Evolutionary conservation across 2,888 invertebrate genomes (phyloP).

Genomic region (Tillus elongatus): DNA sequence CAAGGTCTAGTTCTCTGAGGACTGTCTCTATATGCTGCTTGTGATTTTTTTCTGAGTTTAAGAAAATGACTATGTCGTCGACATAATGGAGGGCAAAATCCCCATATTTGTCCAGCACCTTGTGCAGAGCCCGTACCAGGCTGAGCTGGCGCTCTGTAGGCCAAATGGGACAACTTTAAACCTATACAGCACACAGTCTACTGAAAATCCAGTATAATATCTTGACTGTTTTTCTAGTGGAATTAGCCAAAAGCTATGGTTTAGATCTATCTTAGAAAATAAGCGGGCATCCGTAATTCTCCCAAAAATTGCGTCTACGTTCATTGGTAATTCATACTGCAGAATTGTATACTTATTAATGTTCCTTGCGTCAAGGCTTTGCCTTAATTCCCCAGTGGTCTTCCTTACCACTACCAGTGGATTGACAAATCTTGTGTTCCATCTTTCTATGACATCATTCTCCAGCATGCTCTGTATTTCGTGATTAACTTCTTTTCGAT

Average conservation of each 20-base stretch:
- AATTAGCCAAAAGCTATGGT: constrained; percentile 10
- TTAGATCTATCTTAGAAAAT: constrained; percentile 8
- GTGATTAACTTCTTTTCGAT: too few relatives aligned
- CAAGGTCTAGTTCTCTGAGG: constrained; percentile 8
- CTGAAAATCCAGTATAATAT: constrained; percentile 9
- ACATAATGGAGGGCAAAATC: constrained; percentile 8
- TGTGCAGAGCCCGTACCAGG: constrained; percentile 9
- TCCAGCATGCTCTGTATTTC: too few relatives aligned
- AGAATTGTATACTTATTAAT: neutral
- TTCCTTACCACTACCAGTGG: neutral
- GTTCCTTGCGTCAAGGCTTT: constrained; percentile 2
- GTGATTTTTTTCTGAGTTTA: neutral
- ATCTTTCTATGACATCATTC: too few relatives aligned
- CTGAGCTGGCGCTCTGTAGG: constrained; percentile 9
- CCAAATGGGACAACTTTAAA: constrained; percentile 11
- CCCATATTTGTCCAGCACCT: constrained; percentile 8
- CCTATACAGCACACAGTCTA: too few relatives aligned
- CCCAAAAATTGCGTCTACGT: constrained; percentile 8
- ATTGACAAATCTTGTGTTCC: neutral
- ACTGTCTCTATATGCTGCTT: constrained; percentile 4
- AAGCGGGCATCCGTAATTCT: constrained; percentile 5
- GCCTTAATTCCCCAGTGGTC: neutral
- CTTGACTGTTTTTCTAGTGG: constrained; percentile 1
- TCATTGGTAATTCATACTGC: constrained; percentile 7
- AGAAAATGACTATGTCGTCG: constrained; percentile 9